phyloP scores from a whole-genome alignment of 1,140 invertebrate species.

The Heliconius himera region DNA sequence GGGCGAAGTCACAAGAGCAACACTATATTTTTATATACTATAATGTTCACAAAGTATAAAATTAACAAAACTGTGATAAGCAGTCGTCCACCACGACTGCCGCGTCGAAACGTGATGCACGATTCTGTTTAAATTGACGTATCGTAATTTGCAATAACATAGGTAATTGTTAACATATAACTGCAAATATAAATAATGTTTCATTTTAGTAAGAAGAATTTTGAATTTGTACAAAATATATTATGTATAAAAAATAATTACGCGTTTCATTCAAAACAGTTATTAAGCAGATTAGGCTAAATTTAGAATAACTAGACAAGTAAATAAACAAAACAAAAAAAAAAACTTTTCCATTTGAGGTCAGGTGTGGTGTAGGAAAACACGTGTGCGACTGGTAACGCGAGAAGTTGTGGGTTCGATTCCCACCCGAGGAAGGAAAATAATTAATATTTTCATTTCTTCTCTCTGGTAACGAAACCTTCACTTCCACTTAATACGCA shows the following conservation, averaged over 20 bases:
- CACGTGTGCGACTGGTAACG: too few species aligned
- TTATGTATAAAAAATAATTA: background rate
- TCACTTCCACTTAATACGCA: too few species aligned
- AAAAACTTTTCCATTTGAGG: too few species aligned
- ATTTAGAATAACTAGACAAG: background rate
- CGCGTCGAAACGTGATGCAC: constrained; percentile 18
- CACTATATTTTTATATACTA: background rate
- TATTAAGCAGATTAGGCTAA: background rate
- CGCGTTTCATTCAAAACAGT: too few species aligned
- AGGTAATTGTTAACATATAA: background rate
- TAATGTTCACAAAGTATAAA: background rate
- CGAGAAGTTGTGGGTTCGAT: too few species aligned
- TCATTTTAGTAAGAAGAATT: background rate
- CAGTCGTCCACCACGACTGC: background rate
- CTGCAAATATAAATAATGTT: background rate
- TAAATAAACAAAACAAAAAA: background rate
- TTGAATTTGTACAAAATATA: background rate
- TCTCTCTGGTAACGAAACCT: too few species aligned
- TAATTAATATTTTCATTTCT: too few species aligned
- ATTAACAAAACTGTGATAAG: background rate
- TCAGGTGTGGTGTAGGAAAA: too few species aligned
- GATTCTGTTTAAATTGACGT: constrained; percentile 16
- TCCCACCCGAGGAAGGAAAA: too few species aligned
- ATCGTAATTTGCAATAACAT: constrained; percentile 20
- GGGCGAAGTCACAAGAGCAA: too few species aligned